phyloP scores from a whole-genome alignment of 2,797 vertebrate species.

The Gambelia wislizenii region DNA sequence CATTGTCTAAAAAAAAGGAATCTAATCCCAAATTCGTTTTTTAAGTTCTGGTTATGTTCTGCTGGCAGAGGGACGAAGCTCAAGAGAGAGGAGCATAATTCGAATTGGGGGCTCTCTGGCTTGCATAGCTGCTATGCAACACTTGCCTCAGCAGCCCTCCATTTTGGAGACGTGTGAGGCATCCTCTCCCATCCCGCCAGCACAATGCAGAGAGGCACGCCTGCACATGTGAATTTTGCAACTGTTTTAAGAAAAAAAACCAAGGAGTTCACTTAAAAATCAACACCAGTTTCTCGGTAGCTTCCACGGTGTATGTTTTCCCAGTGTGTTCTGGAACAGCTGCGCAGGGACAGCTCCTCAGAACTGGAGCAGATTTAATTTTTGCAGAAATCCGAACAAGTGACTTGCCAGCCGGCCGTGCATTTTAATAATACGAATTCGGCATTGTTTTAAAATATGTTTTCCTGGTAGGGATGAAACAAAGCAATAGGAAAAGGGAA shows the following conservation, averaged over 20 bases:
- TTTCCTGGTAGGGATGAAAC: not conserved
- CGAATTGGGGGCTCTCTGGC: too few species aligned
- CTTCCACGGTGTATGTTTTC: constrained; percentile 59
- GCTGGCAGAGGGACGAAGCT: not conserved
- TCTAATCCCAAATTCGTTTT: too few species aligned
- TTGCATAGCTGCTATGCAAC: not conserved
- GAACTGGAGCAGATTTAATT: constrained; percentile 64
- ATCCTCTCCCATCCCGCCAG: not conserved
- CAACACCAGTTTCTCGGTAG: constrained; percentile 61
- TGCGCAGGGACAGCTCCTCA: constrained; percentile 53
- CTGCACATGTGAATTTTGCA: not conserved
- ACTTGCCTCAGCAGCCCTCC: not conserved
- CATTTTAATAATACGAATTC: constrained; percentile 61
- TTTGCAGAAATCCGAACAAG: constrained; percentile 53
- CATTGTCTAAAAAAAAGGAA: too few species aligned
- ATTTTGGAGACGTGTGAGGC: not conserved
- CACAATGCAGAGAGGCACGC: not conserved
- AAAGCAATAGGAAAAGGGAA: too few species aligned
- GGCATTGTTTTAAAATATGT: constrained; percentile 10
- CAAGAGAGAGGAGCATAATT: too few species aligned
- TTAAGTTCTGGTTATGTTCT: not conserved
- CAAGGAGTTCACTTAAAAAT: constrained; percentile 57
- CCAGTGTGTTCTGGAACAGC: constrained; percentile 67
- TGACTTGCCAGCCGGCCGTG: constrained; percentile 47
- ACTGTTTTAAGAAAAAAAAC: not conserved